Base-by-base conservation (phyloP, 2,888 invertebrate species). In the Macrosoma leucophasiata region DNA sequence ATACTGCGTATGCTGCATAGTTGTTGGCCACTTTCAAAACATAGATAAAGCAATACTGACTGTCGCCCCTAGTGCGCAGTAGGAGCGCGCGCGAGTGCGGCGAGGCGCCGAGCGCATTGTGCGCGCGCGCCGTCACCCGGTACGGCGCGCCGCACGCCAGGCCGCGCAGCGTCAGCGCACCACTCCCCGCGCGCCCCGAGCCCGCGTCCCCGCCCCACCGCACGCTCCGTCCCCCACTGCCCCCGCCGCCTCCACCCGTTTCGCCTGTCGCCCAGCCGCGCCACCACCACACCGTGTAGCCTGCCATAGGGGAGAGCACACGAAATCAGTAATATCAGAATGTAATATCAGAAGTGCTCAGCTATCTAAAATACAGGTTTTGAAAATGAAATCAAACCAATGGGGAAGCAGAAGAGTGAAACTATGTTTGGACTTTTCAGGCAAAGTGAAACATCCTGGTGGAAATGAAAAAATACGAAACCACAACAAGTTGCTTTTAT, bases 91-190 rank as follows among this genome's bases (percentile, higher is more conserved):
- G 72, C 61, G 88, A 91, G 21, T 85, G 87, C 35, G 86, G 85
- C 33, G 92, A 91, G 14, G 85, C 85, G 3, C 92, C 93, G 11
- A 90, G 87, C 12, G 85, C 81, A 71, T 91, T 91, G 56, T 88
- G 87, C 15, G 92, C 91, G 21, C 87, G 86, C 52, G 92, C 66
- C 52, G 87, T 85, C 33, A 92, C 86, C 50, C 87, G 82, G 66
- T 92, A 92, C 3, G 73, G 72, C 11, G 91, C 89, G 29, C 93
- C 93, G 69, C 93, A 93, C 55, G 86, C 85, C 27, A 93, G 82
- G 33, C 88, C 87, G 28, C 88, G 84, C 42, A 91, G 86, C 86
- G 58, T 84, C 86, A 48, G 87, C 81, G 33, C 40, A 27, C 50
- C 33, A 43, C 52, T 60, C 19, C 45, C 55, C 51, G 79, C 78